Base-by-base conservation (phyloP, 1,140 invertebrate species). In the Colletes gigas region DNA sequence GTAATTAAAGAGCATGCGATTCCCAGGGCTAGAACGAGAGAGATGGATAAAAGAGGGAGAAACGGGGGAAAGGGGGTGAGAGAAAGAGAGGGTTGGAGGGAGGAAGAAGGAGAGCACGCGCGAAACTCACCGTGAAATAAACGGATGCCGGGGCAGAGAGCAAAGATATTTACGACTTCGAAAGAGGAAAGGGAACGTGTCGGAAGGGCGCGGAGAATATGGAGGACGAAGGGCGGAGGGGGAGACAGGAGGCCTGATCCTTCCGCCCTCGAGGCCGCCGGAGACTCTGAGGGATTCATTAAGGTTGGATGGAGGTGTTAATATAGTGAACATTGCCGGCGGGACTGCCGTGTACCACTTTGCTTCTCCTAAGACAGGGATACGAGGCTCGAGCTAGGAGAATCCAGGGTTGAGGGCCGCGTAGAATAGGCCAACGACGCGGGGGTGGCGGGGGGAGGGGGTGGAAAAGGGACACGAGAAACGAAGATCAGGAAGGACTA, bases 251-350 rank as follows among this genome's bases (percentile, higher is more conserved):
- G 41, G 54, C 67, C n/a, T 65, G 74, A 84, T 87, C 72, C 80
- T 65, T 55, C 62, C 78, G 41, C 66, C 60, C 67, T 82, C 77
- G 81, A 83, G 78, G 78, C 81, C 80, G 69, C 70, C 69, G 30
- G 50, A 75, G 68, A 85, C 81, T 84, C 83, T 86, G 89, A 89
- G 86, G 84, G 90, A 91, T 91, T 91, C 90, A 91, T 91, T 91
- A 91, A 91, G 89, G 77, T 87, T 85, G 85, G 88, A 90, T 90
- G 90, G 85, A 90, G 89, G 90, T 90, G 90, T 91, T 91, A 91
- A 91, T 91, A 91, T 89, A 89, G 85, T 88, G 90, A 90, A 91
- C 83, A 91, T 89, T 91, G 86, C 86, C 85, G 74, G 70, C 69
- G 88, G 85, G 83, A 88, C 76, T 88, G 74, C 44, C 65, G 67